Evolutionary conservation across 2,113 vertebrate species (phyloP), one percentile per base, ranked within the genome.

Genomic region (Pontoporia blainvillei): DNA sequence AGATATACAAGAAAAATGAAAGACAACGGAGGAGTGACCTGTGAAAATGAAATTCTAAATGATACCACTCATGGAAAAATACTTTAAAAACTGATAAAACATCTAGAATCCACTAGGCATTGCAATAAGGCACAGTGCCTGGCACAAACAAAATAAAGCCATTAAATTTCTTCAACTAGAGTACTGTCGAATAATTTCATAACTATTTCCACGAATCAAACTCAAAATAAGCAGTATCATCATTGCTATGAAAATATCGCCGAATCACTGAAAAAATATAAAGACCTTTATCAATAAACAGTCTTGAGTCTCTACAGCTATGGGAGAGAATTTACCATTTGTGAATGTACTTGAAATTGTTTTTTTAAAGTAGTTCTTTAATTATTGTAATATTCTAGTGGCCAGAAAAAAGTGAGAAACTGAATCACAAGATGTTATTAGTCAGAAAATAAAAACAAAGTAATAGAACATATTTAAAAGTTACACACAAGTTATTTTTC

Each of bases 1-100:
- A 92, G 20, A 57, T 17, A 49, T 17, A 67, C 7, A 66, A 59
- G 44, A 23, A 84, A 95, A 36, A n/a, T 44, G 34, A 67, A 61
- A 27, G 13, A 25, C 66, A 96, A 46, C 17, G 61, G 12, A 82
- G 14, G 21, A 81, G 23, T 23, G 4, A 46, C 17, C 15, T 52
- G 34, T 94, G 52, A 82, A 92, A 94, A 72, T 5, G 20, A 76
- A 90, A 91, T 54, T 75, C 20, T 90, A 87, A 97, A 85, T 97
- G 49, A 62, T 66, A 88, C 6, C 17, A 87, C 25, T 78, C 1
- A 39, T 44, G 52, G 18, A 72, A 93, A 79, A 92, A 49, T 41
- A 82, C n/a, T 86, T 78, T 89, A 11, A 93, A 90, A 39, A 95
- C n/a, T 44, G 6, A 34, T 21, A 76, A 57, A 79, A 57, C 39